These are phyloP conservation scores for Cyrtonyx montezumae DNA, from an alignment of 2,113 vertebrate species.

Conservation along the genomic window DNA sequence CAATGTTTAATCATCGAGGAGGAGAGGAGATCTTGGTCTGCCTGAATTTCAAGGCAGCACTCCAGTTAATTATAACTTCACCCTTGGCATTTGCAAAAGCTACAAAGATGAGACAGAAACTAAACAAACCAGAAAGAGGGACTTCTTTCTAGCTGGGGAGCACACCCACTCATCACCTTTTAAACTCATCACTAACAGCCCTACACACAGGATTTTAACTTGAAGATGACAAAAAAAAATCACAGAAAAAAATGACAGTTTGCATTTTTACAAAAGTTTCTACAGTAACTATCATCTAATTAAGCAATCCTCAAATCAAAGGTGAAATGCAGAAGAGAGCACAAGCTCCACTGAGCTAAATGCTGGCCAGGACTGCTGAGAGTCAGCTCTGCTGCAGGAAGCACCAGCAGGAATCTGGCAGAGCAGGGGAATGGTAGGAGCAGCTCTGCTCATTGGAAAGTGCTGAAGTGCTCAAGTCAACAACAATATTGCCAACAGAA, in stretches of 20 bases:
- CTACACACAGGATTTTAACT: not conserved
- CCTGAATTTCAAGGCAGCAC: not conserved
- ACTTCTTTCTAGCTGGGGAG: not conserved
- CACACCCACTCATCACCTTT: not conserved
- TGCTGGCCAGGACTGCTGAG: not conserved
- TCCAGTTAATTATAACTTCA: constrained; percentile 19
- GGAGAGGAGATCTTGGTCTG: not conserved
- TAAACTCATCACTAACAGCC: not conserved
- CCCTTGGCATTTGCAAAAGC: not conserved
- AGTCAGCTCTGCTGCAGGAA: not conserved
- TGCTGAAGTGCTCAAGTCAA: not conserved
- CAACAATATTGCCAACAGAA: not conserved
- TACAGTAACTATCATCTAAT: not conserved
- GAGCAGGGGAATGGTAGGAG: fast-evolving
- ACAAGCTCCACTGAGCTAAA: not conserved
- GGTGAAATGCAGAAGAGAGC: constrained; percentile 10
- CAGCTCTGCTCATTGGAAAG: not conserved
- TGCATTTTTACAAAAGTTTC: not conserved
- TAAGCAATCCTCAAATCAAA: not conserved
- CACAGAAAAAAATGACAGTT: not conserved
- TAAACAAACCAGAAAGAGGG: not conserved
- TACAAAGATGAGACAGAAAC: not conserved
- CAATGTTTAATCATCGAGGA: not conserved
- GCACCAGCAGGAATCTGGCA: not conserved
- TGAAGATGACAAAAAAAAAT: not conserved